Conservation (phyloP, 2,113 vertebrate species). For the Pluvialis apricaria region DNA sequence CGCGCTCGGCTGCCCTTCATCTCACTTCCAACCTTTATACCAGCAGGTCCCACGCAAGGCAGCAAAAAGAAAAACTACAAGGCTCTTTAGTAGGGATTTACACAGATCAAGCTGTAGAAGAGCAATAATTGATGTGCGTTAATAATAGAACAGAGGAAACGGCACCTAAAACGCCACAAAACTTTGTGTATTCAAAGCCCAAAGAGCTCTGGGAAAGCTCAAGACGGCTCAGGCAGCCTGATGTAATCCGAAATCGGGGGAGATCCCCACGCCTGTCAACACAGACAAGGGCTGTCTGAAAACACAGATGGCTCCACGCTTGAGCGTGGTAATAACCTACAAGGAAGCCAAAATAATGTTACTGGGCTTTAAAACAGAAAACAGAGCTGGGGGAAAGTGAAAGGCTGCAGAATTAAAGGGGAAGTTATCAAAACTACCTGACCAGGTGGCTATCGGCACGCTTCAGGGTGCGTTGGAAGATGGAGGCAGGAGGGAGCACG, state of each 20-base stretch:
- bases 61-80: background rate
- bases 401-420: background rate
- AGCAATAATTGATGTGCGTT: background rate
- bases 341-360: background rate
- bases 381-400: background rate
- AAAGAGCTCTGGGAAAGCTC: background rate
- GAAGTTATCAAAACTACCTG: background rate
- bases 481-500: background rate
- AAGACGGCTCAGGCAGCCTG: background rate
- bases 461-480: accelerated
- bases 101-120: background rate
- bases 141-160: background rate
- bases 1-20: background rate
- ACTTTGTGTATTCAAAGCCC: background rate
- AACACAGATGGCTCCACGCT: background rate
- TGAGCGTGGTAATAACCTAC: accelerated
- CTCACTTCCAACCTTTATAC: background rate
- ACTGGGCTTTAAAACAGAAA: background rate
- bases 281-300: background rate
- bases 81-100: background rate
- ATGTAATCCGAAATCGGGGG: background rate
- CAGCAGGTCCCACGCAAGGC: background rate
- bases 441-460: accelerated
- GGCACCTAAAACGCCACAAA: background rate
- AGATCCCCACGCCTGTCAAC: background rate